Base-by-base conservation (phyloP, 1,140 invertebrate species). In the Drosophila albomicans region DNA sequence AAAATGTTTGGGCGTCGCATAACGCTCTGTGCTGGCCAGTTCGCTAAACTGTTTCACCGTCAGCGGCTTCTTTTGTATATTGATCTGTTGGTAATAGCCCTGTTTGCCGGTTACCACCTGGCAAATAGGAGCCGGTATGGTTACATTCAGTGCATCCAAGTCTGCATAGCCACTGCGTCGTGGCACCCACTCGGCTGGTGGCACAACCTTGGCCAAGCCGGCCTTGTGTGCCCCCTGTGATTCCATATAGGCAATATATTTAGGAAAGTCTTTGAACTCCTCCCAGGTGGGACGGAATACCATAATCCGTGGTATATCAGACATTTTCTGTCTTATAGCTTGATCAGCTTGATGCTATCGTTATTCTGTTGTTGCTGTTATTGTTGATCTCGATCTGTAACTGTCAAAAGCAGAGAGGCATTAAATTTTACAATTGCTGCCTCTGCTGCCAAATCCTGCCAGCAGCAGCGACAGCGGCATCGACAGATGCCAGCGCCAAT, bases 241-340 rank as follows among this genome's bases (percentile, higher is more conserved):
- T 92, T 99, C 98, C 95, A 99, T 99, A 81, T 98, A 96, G 51
- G 96, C 94, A 2, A 99, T 94, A 92, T 98, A 99, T 90, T 96
- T 97, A 1, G 96, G 94, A 92, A 99, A 99, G 93, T 99, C 95
- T 93, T 98, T 97, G 87, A 99, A 99, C 91, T 99, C 98, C 45
- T 99, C 98, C 94, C 96, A 97, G 0, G 98, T 98, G 8, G 99
- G 98, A 67, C 97, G 94, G 92, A 99, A 99, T 3, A 98, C 97
- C 95, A 92, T 92, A 45, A 92, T 92, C n/a, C 91, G 82, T n/a
- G 91, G 85, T 69, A 92, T 82, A 28, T 92, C 91, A 28, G 90
- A 86, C 87, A 91, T 92, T 79, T 87, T 25, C 20, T 25, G 25
- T 7, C 10, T 10, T 3, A 8, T 28, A 35, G 28, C 52, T 25